These are phyloP conservation scores for Brachystomella parvula DNA, from an alignment of 1,140 invertebrate species.

Conservation along the genomic window DNA sequence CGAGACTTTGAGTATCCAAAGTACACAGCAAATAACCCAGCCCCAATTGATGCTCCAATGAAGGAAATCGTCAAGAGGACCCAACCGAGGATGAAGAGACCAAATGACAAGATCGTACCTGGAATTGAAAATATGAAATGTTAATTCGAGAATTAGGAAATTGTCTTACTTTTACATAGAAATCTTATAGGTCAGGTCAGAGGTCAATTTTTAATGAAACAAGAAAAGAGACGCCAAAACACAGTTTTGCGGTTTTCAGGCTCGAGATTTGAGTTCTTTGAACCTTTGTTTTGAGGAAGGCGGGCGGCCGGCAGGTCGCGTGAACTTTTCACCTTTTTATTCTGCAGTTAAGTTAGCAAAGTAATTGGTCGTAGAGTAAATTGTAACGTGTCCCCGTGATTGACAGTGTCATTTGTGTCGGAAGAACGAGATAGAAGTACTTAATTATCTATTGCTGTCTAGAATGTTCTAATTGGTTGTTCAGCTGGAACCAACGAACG, in stretches of 20 bases:
- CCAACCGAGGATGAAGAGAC: not conserved
- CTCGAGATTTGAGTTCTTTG: not conserved
- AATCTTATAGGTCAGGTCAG: not conserved
- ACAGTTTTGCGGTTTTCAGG: not conserved
- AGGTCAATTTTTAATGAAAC: not conserved
- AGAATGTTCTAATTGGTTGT: no score
- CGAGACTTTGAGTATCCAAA: not conserved
- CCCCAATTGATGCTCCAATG: not conserved
- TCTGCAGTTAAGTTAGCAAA: no score
- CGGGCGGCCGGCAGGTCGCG: no score
- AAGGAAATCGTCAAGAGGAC: not conserved
- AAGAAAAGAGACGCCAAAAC: not conserved
- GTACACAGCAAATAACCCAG: not conserved
- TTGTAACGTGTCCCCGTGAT: no score
- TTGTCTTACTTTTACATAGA: not conserved
- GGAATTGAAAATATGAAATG: not conserved
- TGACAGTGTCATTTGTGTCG: no score
- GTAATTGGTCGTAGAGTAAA: no score
- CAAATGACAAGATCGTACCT: slow-evolving; percentile 2
- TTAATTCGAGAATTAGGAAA: not conserved
- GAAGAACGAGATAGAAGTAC: no score
- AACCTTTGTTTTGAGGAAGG: not conserved
- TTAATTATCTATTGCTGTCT: no score
- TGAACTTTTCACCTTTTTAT: no score
- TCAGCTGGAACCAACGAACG: no score